phyloP scores from a whole-genome alignment of 2,888 invertebrate species.

The Nowickia ferox region DNA sequence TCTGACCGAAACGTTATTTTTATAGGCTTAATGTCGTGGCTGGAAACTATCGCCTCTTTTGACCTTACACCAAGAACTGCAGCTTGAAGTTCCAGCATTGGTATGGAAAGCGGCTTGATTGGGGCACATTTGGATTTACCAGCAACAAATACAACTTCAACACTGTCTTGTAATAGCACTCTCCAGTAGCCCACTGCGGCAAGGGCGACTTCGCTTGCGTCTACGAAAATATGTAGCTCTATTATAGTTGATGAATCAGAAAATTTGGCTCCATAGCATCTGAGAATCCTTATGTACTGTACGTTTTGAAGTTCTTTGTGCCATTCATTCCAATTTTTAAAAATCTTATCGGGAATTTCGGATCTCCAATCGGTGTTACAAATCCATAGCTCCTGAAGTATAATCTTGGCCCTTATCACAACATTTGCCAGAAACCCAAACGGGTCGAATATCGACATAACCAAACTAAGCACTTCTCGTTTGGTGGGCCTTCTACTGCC shows the following conservation, averaged over 20 bases:
- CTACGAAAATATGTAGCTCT: neutral
- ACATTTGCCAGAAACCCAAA: neutral
- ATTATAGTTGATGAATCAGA: neutral
- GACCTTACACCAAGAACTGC: slow-evolving; percentile 24
- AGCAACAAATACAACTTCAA: slow-evolving; percentile 5
- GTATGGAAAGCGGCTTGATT: slow-evolving; percentile 18
- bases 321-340: too few species aligned
- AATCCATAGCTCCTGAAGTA: slow-evolving; percentile 3
- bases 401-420: neutral
- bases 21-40: slow-evolving; percentile 1
- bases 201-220: neutral
- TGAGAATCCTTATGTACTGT: too few species aligned
- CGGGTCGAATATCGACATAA: neutral
- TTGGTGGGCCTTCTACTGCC: neutral
- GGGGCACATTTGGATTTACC: slow-evolving; percentile 22
- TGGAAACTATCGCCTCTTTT: neutral
- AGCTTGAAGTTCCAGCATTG: slow-evolving; percentile 4
- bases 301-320: too few species aligned
- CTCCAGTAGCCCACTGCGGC: slow-evolving; percentile 6
- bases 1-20: slow-evolving; percentile 27
- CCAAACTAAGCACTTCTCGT: neutral
- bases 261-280: neutral
- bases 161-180: neutral
- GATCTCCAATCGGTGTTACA: neutral
- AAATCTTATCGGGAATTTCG: too few species aligned